Evolutionary conservation across 2,113 vertebrate species (phyloP).

Genomic region (Rutilus rutilus): DNA sequence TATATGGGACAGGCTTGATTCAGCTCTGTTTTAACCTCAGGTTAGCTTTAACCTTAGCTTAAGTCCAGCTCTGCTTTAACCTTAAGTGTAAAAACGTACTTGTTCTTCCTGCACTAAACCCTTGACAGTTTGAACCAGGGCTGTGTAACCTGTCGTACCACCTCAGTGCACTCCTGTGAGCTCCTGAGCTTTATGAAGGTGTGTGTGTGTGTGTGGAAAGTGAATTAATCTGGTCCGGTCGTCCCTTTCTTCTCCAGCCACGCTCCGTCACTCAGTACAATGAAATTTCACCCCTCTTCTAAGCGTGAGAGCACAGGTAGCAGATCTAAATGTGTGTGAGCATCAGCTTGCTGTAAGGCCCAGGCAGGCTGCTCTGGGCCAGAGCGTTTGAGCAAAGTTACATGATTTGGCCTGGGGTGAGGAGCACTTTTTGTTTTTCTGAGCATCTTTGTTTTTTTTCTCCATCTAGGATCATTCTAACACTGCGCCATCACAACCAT

Average conservation of each 20-base stretch:
- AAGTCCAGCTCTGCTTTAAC: constrained; percentile 1
- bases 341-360: background rate
- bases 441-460: background rate
- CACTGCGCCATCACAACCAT: background rate
- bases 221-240: constrained; percentile 18
- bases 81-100: background rate
- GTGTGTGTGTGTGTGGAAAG: constrained; percentile 18
- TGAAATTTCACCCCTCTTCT: background rate
- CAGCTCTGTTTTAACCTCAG: constrained; percentile 2
- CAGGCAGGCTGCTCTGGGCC: background rate
- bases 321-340: background rate
- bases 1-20: background rate
- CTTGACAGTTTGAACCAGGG: background rate
- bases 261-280: constrained; percentile 8
- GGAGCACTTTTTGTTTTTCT: background rate
- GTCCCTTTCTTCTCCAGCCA: constrained; percentile 1
- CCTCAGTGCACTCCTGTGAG: background rate
- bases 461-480: background rate
- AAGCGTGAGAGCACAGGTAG: background rate
- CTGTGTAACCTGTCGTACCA: background rate
- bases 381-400: background rate
- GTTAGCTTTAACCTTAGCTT: background rate
- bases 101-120: background rate
- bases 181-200: background rate
- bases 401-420: background rate